These are phyloP conservation scores for Drosophila nigrodunni DNA, from an alignment of 1,140 invertebrate genomes.

Conservation along the genomic window DNA sequence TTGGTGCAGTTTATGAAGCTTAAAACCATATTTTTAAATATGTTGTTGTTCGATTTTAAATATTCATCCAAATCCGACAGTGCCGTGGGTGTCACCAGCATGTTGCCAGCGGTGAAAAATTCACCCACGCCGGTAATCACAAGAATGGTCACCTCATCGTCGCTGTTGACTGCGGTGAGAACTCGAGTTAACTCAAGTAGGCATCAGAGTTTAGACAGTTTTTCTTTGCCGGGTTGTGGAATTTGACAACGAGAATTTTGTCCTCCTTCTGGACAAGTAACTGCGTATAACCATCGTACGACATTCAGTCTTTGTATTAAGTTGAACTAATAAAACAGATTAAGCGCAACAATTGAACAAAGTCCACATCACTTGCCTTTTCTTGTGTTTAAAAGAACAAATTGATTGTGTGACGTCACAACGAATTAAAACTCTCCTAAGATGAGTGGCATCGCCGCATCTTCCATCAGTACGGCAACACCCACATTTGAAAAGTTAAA, in stretches of 20 bases:
- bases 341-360: neutral
- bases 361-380: neutral
- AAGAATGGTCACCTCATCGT: slow-evolving; percentile 58
- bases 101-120: slow-evolving; percentile 72
- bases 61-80: slow-evolving; percentile 38
- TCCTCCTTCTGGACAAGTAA: slow-evolving; percentile 63
- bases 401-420: slow-evolving; percentile 8
- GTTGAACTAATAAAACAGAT: neutral
- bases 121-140: slow-evolving; percentile 72
- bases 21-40: slow-evolving; percentile 88
- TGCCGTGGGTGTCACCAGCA: slow-evolving; percentile 35
- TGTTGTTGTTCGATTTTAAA: slow-evolving; percentile 40
- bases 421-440: neutral
- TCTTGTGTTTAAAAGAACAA: neutral
- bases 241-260: slow-evolving; percentile 86
- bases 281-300: slow-evolving; percentile 55
- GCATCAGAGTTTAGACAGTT: slow-evolving; percentile 89
- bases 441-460: neutral
- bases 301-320: slow-evolving; percentile 26
- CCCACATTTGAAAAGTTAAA: no score
- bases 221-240: slow-evolving; percentile 91
- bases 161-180: slow-evolving; percentile 55
- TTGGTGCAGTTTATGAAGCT: slow-evolving; percentile 96
- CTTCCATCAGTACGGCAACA: no score
- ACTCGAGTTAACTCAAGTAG: slow-evolving; percentile 63